Conservation (phyloP, 2,797 vertebrate genomes). For the Epinephelus awoara region DNA sequence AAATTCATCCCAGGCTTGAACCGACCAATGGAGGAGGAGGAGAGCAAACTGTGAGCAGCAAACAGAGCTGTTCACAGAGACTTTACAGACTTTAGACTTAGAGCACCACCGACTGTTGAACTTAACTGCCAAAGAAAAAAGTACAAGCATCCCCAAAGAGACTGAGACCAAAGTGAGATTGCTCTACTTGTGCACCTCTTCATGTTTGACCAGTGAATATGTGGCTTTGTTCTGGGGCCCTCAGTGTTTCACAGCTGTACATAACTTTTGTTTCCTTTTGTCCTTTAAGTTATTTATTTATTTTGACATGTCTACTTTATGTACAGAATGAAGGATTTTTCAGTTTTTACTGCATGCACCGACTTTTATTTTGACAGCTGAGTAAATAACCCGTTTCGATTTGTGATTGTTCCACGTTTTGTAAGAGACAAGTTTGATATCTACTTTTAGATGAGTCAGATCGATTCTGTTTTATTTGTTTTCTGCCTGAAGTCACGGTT, state of each 20-base stretch:
- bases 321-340: slow-evolving; percentile 69
- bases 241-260: slow-evolving; percentile 65
- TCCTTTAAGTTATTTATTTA: slow-evolving; percentile 89
- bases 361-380: slow-evolving; percentile 48
- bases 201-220: slow-evolving; percentile 44
- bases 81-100: slow-evolving; percentile 50
- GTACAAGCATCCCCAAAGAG: slow-evolving; percentile 46
- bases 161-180: slow-evolving; percentile 64
- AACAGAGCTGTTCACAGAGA: background rate
- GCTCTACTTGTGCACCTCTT: slow-evolving; percentile 13
- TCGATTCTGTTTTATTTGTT: slow-evolving; percentile 42
- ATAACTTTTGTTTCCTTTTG: slow-evolving; percentile 57
- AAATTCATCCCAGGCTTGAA: slow-evolving; percentile 98
- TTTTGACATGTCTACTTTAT: slow-evolving; percentile 67
- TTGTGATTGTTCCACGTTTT: slow-evolving; percentile 41
- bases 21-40: slow-evolving; percentile 94
- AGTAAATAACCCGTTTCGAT: slow-evolving; percentile 33
- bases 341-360: slow-evolving; percentile 58
- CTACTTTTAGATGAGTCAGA: slow-evolving; percentile 28
- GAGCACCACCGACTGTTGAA: slow-evolving; percentile 41
- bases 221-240: slow-evolving; percentile 23
- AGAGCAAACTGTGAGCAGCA: slow-evolving; percentile 91
- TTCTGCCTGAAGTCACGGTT: slow-evolving; percentile 27
- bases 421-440: slow-evolving; percentile 43
- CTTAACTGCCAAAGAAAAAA: slow-evolving; percentile 63